Evolutionary conservation across 2,113 vertebrate genomes (phyloP).

Genomic region (Brachyistius frenatus): DNA sequence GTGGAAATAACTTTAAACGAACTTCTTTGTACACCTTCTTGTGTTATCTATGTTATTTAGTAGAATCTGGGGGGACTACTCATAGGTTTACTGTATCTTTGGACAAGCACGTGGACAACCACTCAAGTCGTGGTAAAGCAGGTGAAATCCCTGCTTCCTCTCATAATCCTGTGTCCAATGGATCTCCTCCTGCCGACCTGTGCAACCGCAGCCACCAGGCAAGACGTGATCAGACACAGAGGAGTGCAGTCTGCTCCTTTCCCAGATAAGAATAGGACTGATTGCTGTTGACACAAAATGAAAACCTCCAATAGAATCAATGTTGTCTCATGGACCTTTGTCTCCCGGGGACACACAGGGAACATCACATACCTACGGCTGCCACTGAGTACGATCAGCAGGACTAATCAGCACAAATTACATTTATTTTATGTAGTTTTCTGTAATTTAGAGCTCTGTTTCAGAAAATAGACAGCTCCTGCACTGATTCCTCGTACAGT

Average conservation of each 20-base stretch:
- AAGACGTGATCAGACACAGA: conserved; percentile 9
- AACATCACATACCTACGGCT: background rate
- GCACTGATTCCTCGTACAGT: background rate
- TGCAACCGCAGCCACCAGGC: background rate
- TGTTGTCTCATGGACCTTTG: background rate
- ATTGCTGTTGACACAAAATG: conserved; percentile 31
- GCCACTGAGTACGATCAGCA: too few relatives aligned
- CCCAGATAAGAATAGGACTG: conserved; percentile 12
- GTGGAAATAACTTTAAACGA: too few relatives aligned
- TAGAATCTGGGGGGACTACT: too few relatives aligned
- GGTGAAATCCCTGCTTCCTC: conserved; percentile 19
- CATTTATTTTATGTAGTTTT: background rate
- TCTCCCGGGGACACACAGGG: background rate
- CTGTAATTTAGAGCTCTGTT: background rate
- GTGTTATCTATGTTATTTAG: too few relatives aligned
- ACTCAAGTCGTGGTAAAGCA: background rate
- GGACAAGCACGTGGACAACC: conserved; percentile 3
- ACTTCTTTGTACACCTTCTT: too few relatives aligned
- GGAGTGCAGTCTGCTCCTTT: conserved; percentile 7
- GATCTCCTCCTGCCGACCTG: background rate
- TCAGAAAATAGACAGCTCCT: conserved; percentile 10
- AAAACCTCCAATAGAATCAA: conserved; percentile 12
- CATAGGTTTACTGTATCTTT: too few relatives aligned
- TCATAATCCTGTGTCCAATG: background rate
- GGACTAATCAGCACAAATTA: background rate